Evolutionary conservation across 2,113 vertebrate species (phyloP).

Genomic region (Myiopsitta monachus): DNA sequence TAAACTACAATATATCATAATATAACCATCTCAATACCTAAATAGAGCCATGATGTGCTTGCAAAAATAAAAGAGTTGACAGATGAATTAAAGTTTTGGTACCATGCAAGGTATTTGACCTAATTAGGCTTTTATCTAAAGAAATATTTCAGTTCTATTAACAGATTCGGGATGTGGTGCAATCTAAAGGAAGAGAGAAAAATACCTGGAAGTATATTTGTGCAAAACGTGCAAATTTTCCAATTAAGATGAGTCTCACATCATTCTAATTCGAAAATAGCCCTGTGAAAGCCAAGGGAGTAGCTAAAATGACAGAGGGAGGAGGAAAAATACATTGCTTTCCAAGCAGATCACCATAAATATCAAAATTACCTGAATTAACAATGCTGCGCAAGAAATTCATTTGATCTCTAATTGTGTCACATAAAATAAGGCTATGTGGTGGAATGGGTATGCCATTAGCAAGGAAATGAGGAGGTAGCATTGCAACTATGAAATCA

Average conservation of each 20-base stretch:
- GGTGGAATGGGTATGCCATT: not conserved
- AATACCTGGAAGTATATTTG: not conserved
- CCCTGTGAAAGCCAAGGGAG: not conserved
- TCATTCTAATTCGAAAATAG: not conserved
- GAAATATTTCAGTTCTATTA: accelerated
- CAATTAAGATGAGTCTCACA: not conserved
- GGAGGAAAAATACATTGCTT: not conserved
- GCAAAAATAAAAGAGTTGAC: not conserved
- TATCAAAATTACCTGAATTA: not conserved
- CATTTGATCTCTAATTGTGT: not conserved
- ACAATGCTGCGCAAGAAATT: not conserved
- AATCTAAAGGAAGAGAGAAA: not conserved
- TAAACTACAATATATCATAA: not conserved
- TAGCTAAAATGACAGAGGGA: not conserved
- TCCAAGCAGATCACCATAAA: not conserved
- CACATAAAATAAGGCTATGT: not conserved
- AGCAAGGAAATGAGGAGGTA: not conserved
- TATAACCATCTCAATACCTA: not conserved
- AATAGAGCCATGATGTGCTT: accelerated
- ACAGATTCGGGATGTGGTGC: not conserved
- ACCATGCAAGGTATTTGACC: not conserved
- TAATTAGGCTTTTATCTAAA: not conserved
- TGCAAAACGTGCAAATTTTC: not conserved
- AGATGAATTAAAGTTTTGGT: not conserved
- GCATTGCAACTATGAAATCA: not conserved